Conservation (phyloP, 1,140 invertebrate genomes). For the Schlechtendalia chinensis region DNA sequence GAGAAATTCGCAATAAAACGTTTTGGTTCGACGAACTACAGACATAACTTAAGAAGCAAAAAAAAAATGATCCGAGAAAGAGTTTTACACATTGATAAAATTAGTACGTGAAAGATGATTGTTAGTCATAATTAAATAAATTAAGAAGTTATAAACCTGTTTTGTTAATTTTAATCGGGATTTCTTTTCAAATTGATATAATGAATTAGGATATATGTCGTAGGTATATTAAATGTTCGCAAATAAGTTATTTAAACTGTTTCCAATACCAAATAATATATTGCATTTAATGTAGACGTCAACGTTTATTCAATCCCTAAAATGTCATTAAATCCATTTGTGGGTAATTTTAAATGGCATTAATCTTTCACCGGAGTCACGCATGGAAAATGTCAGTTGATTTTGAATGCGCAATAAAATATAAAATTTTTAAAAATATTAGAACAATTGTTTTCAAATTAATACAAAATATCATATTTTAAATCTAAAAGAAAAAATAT, state of each 20-base stretch:
- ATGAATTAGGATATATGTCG: not conserved
- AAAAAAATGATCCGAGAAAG: no score
- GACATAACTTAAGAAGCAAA: no score
- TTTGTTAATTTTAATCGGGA: slow-evolving; percentile 1
- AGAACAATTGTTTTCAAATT: not conserved
- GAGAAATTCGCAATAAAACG: not conserved
- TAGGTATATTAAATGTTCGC: not conserved
- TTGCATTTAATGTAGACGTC: no score
- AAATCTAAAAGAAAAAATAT: no score
- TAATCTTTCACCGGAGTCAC: not conserved
- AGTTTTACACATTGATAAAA: not conserved
- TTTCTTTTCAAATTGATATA: not conserved
- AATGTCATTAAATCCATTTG: not conserved
- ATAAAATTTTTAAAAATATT: not conserved
- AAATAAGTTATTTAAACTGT: not conserved
- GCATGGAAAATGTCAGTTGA: not conserved
- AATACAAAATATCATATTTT: not conserved
- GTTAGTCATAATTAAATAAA: not conserved
- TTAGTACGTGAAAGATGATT: not conserved
- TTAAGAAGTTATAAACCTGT: not conserved
- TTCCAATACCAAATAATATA: not conserved
- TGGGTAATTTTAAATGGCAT: not conserved
- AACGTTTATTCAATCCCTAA: not conserved
- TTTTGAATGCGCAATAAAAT: not conserved
- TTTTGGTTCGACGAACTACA: not conserved